Evolutionary conservation across 2,888 invertebrate genomes (phyloP).

Genomic region (Deilephila porcellus): DNA sequence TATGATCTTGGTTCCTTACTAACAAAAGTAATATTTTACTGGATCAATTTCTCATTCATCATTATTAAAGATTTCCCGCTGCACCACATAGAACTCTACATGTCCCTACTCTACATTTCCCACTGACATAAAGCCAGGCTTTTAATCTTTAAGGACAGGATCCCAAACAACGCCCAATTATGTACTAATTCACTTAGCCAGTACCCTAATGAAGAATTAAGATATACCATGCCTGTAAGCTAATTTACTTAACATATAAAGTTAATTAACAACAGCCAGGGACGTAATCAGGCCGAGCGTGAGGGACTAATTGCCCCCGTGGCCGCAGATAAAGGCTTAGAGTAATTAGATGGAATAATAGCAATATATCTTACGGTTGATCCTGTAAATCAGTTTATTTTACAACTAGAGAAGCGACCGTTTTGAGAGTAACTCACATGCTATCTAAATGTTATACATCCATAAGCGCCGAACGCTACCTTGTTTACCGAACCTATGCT

Average conservation of each 20-base stretch:
- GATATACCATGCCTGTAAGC: neutral
- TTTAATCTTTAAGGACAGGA: too few species aligned
- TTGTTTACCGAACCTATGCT: too few species aligned
- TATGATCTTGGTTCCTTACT: too few species aligned
- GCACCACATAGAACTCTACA: too few species aligned
- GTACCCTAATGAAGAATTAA: neutral
- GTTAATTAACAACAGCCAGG: neutral
- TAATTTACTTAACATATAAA: slow-evolving; percentile 3
- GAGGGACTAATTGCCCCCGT: neutral
- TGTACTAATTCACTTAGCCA: neutral
- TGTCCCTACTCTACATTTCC: too few species aligned
- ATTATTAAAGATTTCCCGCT: too few species aligned
- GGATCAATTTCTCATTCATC: too few species aligned
- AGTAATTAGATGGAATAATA: neutral
- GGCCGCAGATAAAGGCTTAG: neutral
- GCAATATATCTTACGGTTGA: neutral
- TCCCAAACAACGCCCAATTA: neutral
- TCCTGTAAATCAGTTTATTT: neutral
- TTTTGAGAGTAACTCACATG: too few species aligned
- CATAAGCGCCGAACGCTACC: too few species aligned
- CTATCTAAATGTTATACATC: too few species aligned
- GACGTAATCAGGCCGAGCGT: slow-evolving; percentile 1
- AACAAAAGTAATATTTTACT: too few species aligned
- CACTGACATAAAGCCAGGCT: too few species aligned
- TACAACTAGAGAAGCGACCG: neutral